Base-by-base conservation (phyloP, 2,113 vertebrate species). In the Ibidorhyncha struthersii region DNA sequence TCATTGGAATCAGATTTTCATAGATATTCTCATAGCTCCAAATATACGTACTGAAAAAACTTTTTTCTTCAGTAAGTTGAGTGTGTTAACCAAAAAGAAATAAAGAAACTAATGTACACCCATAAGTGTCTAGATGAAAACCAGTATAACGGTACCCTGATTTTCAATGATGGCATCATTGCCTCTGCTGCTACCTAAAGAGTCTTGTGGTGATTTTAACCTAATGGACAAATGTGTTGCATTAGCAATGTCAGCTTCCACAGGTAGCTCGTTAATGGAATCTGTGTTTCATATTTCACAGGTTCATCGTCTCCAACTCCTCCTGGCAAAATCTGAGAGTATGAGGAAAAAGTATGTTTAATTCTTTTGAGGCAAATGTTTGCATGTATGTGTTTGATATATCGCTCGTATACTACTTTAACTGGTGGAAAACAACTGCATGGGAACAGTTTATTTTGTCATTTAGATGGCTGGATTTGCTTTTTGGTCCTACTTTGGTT, bases 261-360 rank as follows among this genome's bases (percentile, higher is more conserved):
- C 58, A 59, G 71, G 36, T 59, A 14, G 9, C 19, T 71, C 34
- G 43, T n/a, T 86, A 41, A 82, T 36, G n/a, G 11, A 32, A 56
- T 65, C 74, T 81, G 3, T 50, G 11, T 90, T 96, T 95, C 52
- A 12, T 56, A 47, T 66, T 96, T 94, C 71, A 32, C 96, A 99
- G 99, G 99, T 99, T 93, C 99, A 99, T 92, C 98, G 98, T 90
- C 98, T 99, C 56, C 99, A 98, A 53, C 95, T 98, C 45, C 98
- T 99, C 50, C 94, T 99, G 76, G 97, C 97, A 32, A 98, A 96
- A 91, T 97, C 98, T 9, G 99, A 99, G 70, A 71, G 96, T 9
- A 62, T 97, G 73, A 99, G 98, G 96, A 99, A 98, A 97, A 99
- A 98, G 99, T 99, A 97, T 12, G 98, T 95, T 86, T 52, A 18